Conservation (phyloP, 53 echinoderm and acorn worm species). For the Echinarachnius parma region DNA sequence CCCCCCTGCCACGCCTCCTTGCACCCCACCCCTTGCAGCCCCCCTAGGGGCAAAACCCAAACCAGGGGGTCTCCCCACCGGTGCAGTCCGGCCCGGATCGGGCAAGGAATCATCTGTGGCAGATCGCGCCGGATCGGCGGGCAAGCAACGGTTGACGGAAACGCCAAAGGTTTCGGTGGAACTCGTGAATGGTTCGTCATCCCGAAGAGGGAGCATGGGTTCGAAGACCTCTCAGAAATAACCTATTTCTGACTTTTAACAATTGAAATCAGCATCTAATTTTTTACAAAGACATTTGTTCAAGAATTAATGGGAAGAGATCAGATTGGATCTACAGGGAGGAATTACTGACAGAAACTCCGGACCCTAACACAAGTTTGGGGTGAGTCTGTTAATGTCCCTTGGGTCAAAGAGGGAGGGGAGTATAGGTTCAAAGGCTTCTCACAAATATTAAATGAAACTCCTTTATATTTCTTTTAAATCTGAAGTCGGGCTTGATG, state of each 20-base stretch:
- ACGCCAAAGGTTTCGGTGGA: conserved; percentile 33
- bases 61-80: not conserved
- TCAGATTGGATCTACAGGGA: too few species aligned
- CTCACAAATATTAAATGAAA: too few species aligned
- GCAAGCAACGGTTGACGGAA: not conserved
- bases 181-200: conserved; percentile 10
- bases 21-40: conserved; percentile 43
- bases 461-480: too few species aligned
- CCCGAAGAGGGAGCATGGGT: conserved; percentile 15
- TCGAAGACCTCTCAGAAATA: conserved; percentile 7
- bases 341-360: too few species aligned
- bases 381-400: too few species aligned
- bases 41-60: conserved; percentile 37
- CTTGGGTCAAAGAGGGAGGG: too few species aligned
- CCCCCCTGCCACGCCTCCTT: conserved; percentile 68
- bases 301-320: too few species aligned
- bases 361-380: too few species aligned
- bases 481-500: too few species aligned
- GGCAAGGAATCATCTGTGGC: conserved; percentile 13
- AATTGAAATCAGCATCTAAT: too few species aligned
- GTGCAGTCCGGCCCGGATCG: conserved; percentile 10
- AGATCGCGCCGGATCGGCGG: conserved; percentile 29
- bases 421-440: too few species aligned
- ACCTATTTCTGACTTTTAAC: not conserved
- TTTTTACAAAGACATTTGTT: too few species aligned